Percentiles rank a stretch among this genome's conserved stretches.
These are phyloP conservation scores for Lichenostomus cassidix DNA, from an alignment of 2,113 vertebrate genomes.

Conservation along the genomic window DNA sequence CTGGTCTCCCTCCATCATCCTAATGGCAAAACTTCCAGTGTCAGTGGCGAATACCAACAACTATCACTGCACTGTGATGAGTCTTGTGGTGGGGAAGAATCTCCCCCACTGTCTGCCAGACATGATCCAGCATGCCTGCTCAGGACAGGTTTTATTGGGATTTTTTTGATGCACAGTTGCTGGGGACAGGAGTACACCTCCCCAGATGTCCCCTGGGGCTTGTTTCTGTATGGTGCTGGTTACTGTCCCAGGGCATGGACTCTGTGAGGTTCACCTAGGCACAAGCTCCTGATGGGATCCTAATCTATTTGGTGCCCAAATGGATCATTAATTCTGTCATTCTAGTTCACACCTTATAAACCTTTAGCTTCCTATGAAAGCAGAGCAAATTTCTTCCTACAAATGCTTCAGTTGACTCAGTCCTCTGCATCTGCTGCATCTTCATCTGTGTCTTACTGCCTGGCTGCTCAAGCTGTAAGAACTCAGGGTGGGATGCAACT, in stretches of 20 bases:
- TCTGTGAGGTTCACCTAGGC: neutral
- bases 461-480: neutral
- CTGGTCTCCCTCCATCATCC: neutral
- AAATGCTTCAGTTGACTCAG: neutral
- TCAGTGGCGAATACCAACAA: neutral
- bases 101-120: accelerated
- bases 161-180: neutral
- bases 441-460: neutral
- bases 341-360: neutral
- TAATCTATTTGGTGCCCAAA: neutral
- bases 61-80: neutral
- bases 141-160: neutral
- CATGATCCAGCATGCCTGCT: accelerated
- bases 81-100: neutral
- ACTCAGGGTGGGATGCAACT: neutral
- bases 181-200: neutral
- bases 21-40: neutral
- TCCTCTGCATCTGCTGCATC: neutral
- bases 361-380: neutral
- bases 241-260: neutral
- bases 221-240: neutral
- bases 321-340: neutral
- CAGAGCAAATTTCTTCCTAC: neutral
- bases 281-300: neutral
- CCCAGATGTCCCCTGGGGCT: neutral